phyloP scores from a whole-genome alignment of 2,797 vertebrate genomes.

The Protosalanx chinensis region DNA sequence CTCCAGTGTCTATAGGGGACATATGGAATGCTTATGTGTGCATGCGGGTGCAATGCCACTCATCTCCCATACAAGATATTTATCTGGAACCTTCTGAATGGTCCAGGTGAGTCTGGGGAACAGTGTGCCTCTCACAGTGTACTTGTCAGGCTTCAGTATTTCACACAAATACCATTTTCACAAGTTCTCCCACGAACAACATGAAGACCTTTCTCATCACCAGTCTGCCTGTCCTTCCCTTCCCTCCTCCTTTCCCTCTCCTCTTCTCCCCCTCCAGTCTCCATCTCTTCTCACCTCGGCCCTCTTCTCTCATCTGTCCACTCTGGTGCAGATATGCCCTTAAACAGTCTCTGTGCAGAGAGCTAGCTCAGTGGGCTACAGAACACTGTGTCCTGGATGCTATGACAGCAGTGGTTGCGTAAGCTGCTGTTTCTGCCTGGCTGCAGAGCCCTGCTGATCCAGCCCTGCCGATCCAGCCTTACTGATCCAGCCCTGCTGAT shows the following conservation, averaged over 20 bases:
- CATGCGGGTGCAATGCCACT: not conserved
- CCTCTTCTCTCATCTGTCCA: not conserved
- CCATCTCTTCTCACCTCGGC: too few relatives aligned
- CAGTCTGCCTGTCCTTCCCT: not conserved
- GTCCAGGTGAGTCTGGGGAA: not conserved
- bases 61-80: not conserved
- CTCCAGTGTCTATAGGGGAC: too few relatives aligned
- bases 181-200: not conserved
- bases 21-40: not conserved
- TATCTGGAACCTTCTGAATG: not conserved
- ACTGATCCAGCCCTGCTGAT: too few relatives aligned
- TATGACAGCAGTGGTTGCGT: conserved; percentile 55
- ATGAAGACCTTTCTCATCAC: not conserved
- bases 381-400: conserved; percentile 57
- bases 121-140: not conserved
- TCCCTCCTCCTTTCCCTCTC: not conserved
- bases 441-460: conserved; percentile 40
- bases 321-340: conserved; percentile 1
- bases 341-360: not conserved
- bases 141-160: not conserved
- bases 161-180: not conserved
- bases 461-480: too few relatives aligned
- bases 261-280: too few relatives aligned
- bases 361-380: not conserved
- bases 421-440: conserved; percentile 54